Conservation (phyloP, 1,140 invertebrate genomes). For the Pectinophora gossypiella region DNA sequence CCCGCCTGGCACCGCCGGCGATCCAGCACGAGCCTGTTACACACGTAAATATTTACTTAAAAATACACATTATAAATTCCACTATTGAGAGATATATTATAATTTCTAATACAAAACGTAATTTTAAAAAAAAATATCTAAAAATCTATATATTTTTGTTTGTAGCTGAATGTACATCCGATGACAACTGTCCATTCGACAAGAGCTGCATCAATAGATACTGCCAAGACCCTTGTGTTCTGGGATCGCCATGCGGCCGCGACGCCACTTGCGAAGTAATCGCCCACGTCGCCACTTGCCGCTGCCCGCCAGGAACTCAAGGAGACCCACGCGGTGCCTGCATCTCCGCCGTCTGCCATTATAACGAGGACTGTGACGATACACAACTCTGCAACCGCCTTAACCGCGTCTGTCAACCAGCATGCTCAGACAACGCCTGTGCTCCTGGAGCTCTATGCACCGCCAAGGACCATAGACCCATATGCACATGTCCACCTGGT, state of each 20-base stretch:
- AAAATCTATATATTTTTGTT: no score
- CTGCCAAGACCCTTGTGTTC: constrained; percentile 86
- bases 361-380: constrained; percentile 92
- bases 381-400: constrained; percentile 90
- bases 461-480: constrained; percentile 84
- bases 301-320: constrained; percentile 89
- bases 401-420: constrained; percentile 88
- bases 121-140: no score
- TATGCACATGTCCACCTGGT: constrained; percentile 85
- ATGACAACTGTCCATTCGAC: constrained; percentile 91
- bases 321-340: constrained; percentile 89
- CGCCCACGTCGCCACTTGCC: constrained; percentile 86
- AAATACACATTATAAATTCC: no score
- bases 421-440: constrained; percentile 87
- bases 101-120: no score
- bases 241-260: constrained; percentile 82
- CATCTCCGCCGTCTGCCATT: constrained; percentile 88
- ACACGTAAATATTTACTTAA: constrained; percentile 80
- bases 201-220: constrained; percentile 87
- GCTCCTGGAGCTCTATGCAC: constrained; percentile 84
- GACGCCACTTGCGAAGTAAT: constrained; percentile 86
- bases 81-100: no score
- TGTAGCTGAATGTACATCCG: constrained; percentile 88
- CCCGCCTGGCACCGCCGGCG: constrained; percentile 88
- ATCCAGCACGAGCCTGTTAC: constrained; percentile 90